Conservation (phyloP, 1,140 invertebrate genomes). For the Hylyphantes graminicola region DNA sequence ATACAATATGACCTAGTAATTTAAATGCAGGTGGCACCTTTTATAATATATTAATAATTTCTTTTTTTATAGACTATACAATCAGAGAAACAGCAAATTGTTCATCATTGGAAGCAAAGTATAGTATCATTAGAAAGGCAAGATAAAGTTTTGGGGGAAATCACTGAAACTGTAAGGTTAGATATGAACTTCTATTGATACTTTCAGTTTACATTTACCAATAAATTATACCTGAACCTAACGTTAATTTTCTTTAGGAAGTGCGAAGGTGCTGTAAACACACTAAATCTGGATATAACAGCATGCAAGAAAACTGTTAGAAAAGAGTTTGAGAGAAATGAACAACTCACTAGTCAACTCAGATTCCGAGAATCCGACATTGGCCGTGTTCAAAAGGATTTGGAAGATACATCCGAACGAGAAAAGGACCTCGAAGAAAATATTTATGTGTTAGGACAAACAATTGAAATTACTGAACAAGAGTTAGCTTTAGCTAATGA, state of each 20-base stretch:
- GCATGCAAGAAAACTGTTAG: conserved; percentile 43
- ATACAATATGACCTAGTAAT: too few relatives aligned
- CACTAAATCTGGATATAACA: conserved; percentile 45
- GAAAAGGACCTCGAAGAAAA: conserved; percentile 48
- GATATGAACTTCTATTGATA: conserved; percentile 2
- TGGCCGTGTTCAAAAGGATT: conserved; percentile 8
- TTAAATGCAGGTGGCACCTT: too few relatives aligned
- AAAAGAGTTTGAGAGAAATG: conserved; percentile 51
- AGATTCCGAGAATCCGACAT: conserved; percentile 43
- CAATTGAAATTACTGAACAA: conserved; percentile 41
- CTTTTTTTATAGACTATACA: conserved; percentile 39
- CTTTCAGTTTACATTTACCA: background rate
- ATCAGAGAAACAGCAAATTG: conserved; percentile 49
- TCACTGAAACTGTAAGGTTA: conserved; percentile 25
- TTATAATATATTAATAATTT: too few relatives aligned
- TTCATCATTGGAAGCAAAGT: conserved; percentile 54
- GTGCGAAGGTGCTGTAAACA: conserved; percentile 30
- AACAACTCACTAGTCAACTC: conserved; percentile 20
- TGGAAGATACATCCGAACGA: background rate
- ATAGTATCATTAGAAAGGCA: conserved; percentile 42
- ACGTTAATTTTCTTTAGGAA: conserved; percentile 17
- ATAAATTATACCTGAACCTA: background rate
- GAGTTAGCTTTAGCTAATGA: conserved; percentile 36
- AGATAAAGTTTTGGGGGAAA: conserved; percentile 38
- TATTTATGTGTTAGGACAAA: conserved; percentile 32